Percentiles rank a stretch among this genome's conserved stretches.
phyloP scores from a whole-genome alignment of 2,113 vertebrate genomes.

The Tupaia tana region DNA sequence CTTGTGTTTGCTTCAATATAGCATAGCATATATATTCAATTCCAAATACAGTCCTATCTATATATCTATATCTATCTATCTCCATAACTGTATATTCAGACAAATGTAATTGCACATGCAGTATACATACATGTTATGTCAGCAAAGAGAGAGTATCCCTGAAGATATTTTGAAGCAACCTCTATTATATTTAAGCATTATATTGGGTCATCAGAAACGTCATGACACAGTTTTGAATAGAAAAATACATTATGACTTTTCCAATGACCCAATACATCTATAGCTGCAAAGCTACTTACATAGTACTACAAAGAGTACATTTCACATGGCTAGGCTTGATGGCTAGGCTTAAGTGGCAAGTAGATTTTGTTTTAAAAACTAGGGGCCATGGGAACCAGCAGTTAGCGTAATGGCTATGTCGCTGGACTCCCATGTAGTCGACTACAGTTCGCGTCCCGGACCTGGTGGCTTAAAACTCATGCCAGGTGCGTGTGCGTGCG shows the following conservation, averaged over 20 bases:
- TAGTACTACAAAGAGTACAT: neutral
- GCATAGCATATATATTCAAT: neutral
- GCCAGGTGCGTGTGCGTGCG: no score
- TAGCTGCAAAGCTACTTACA: neutral
- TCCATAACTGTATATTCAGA: neutral
- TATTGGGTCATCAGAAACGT: no score
- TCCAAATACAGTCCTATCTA: neutral
- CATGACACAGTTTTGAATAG: no score
- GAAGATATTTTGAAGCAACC: constrained; percentile 4
- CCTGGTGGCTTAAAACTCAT: no score
- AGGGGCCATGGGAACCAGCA: no score
- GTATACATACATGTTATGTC: neutral
- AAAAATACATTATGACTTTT: no score
- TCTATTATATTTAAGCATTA: neutral
- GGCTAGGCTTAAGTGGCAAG: neutral
- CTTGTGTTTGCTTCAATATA: neutral
- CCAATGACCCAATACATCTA: no score
- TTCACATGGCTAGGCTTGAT: neutral
- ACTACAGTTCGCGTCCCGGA: no score
- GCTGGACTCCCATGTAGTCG: no score
- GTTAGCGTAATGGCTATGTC: no score
- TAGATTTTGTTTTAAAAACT: neutral
- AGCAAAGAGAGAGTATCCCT: neutral
- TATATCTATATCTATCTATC: neutral
- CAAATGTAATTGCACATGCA: neutral